Percentiles rank a stretch among this genome's conserved stretches.
Conservation (phyloP, 2,797 vertebrate genomes). For the Capromys pilorides region DNA sequence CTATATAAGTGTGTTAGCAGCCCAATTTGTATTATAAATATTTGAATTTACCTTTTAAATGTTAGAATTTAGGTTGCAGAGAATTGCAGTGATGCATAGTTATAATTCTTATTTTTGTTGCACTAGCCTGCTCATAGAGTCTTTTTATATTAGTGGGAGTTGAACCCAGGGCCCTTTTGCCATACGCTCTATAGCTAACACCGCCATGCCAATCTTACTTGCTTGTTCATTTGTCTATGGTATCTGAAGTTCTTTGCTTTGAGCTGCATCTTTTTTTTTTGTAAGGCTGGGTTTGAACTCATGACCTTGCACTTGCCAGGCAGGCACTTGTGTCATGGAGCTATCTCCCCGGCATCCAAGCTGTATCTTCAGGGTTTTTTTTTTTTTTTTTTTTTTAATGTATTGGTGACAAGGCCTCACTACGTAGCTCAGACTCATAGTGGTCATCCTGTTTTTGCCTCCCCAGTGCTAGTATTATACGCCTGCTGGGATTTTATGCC, state of each 20-base stretch:
- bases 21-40: background rate
- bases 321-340: too few species aligned
- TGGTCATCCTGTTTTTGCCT: too few species aligned
- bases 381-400: too few species aligned
- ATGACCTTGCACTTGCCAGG: too few species aligned
- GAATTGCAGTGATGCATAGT: background rate
- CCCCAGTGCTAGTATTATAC: too few species aligned
- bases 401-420: too few species aligned
- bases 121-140: background rate
- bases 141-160: background rate
- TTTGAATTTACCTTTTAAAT: conserved; percentile 23
- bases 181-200: background rate
- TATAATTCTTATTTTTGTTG: background rate
- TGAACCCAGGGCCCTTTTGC: background rate
- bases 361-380: too few species aligned
- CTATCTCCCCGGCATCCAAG: too few species aligned
- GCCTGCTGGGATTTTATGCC: too few species aligned
- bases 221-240: background rate
- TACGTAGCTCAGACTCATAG: too few species aligned
- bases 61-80: background rate
- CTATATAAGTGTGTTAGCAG: background rate
- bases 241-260: background rate
- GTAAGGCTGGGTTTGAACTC: too few species aligned
- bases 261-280: background rate
- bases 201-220: background rate